These are phyloP conservation scores for Teleiodes luculella DNA, from an alignment of 2,888 invertebrate species.

Conservation along the genomic window DNA sequence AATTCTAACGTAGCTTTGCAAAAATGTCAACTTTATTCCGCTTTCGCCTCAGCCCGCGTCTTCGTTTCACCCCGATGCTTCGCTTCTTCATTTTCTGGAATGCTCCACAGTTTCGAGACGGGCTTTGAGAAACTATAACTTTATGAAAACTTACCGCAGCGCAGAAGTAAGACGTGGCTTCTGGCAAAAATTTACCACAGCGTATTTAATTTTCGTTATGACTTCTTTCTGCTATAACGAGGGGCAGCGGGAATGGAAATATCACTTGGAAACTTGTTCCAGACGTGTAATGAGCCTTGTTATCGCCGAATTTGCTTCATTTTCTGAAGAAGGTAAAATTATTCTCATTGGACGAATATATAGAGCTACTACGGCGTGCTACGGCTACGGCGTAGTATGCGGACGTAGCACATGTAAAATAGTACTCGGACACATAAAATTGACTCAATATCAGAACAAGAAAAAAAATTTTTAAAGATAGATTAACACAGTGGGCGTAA, in stretches of 20 bases:
- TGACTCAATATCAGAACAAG: too few species aligned
- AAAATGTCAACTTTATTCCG: constrained; percentile 79
- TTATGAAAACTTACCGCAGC: constrained; percentile 72
- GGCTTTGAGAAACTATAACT: constrained; percentile 77
- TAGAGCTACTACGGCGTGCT: background rate
- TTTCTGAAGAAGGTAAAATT: background rate
- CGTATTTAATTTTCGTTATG: constrained; percentile 76
- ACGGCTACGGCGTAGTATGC: background rate
- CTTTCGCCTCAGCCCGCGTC: constrained; percentile 68
- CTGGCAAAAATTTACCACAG: constrained; percentile 72
- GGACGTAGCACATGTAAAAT: too few species aligned
- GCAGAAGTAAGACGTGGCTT: constrained; percentile 71
- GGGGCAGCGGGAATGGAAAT: constrained; percentile 1
- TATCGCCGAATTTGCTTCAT: background rate
- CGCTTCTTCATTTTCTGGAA: constrained; percentile 74
- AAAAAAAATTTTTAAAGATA: too few species aligned
- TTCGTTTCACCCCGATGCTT: constrained; percentile 70
- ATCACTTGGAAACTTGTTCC: constrained; percentile 5
- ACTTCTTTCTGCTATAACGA: constrained; percentile 44
- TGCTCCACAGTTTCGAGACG: constrained; percentile 70
- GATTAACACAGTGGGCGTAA: too few species aligned
- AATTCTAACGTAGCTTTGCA: constrained; percentile 77
- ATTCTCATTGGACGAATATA: background rate
- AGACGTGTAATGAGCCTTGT: background rate
- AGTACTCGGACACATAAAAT: too few species aligned